phyloP scores from a whole-genome alignment of 1,140 invertebrate species.

The Trigoniulus corallinus region DNA sequence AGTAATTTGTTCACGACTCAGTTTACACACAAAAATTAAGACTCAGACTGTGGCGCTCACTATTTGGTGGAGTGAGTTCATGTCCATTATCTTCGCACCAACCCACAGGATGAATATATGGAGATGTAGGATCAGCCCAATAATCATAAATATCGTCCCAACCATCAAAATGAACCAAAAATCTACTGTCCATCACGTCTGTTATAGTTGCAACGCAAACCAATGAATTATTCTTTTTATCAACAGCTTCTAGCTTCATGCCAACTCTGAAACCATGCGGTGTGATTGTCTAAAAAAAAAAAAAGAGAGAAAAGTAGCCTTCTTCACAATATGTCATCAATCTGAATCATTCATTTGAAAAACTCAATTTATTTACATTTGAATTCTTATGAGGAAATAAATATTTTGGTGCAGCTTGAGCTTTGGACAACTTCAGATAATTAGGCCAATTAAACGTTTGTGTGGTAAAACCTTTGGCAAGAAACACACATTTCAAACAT shows the following conservation, averaged over 20 bases:
- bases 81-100: constrained; percentile 73
- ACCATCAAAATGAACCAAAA: constrained; percentile 86
- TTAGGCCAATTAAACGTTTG: constrained; percentile 59
- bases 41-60: constrained; percentile 10
- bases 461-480: constrained; percentile 19
- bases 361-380: constrained; percentile 27
- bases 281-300: constrained; percentile 38
- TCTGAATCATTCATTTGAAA: background rate
- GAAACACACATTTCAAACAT: constrained; percentile 5
- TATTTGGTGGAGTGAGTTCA: constrained; percentile 67
- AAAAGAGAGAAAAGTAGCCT: too few species aligned
- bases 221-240: constrained; percentile 66
- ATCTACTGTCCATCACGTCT: constrained; percentile 62
- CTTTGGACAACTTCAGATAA: constrained; percentile 61
- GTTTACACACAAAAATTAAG: background rate
- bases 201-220: constrained; percentile 78
- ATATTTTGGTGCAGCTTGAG: constrained; percentile 55
- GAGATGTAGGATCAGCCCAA: constrained; percentile 75
- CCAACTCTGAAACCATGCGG: constrained; percentile 63
- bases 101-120: constrained; percentile 82
- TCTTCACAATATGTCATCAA: too few species aligned
- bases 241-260: constrained; percentile 90
- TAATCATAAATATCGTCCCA: constrained; percentile 90
- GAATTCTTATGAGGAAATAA: constrained; percentile 47
- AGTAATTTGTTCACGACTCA: background rate